phyloP scores from a whole-genome alignment of 2,113 vertebrate species.

The Thamnophis sirtalis region DNA sequence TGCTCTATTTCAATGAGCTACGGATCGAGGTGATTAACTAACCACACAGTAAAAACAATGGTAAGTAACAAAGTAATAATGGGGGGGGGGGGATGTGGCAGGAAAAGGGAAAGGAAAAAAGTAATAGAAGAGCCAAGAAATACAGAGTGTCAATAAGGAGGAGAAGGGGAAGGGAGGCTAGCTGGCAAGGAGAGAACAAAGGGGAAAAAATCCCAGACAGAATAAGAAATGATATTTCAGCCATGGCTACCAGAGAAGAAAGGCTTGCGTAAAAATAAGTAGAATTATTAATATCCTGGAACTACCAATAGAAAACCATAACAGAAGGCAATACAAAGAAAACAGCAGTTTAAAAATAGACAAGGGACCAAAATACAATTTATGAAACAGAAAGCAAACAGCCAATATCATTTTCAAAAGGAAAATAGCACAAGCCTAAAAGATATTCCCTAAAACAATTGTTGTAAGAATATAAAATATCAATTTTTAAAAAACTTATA shows the following conservation, averaged over 20 bases:
- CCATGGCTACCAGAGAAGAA: slow-evolving; percentile 47
- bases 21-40: neutral
- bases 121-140: slow-evolving; percentile 14
- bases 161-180: slow-evolving; percentile 11
- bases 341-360: slow-evolving; percentile 23
- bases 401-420: neutral
- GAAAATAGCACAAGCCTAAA: neutral
- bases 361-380: slow-evolving; percentile 8
- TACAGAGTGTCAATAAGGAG: slow-evolving; percentile 28
- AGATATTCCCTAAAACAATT: neutral
- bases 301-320: slow-evolving; percentile 41
- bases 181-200: slow-evolving; percentile 8
- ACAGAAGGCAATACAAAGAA: slow-evolving; percentile 33
- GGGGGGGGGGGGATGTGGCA: slow-evolving; percentile 21
- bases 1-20: neutral
- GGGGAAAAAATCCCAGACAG: slow-evolving; percentile 27
- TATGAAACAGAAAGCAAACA: neutral
- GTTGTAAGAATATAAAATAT: slow-evolving; percentile 2
- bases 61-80: slow-evolving; percentile 35
- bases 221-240: slow-evolving; percentile 56
- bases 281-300: slow-evolving; percentile 20
- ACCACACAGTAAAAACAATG: slow-evolving; percentile 45
- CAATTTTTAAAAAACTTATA: slow-evolving; percentile 37
- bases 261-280: slow-evolving; percentile 54
- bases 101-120: neutral